These are phyloP conservation scores for Pristionchus maxplancki DNA, from an alignment of 2,888 invertebrate genomes.

Conservation along the genomic window DNA sequence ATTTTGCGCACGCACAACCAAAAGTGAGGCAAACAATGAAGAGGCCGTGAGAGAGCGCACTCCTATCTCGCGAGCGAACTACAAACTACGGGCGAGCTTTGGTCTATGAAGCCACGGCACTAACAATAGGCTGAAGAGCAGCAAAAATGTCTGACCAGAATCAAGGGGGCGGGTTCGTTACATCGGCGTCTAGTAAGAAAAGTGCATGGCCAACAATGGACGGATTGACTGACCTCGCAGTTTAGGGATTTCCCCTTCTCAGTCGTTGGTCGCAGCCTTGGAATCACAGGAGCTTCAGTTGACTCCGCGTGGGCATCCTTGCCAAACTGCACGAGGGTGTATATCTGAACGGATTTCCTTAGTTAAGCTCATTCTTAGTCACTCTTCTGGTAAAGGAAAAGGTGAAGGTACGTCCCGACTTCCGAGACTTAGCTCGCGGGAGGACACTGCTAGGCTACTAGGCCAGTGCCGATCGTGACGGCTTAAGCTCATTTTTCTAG, in stretches of 20 bases:
- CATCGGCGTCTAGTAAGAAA: too few relatives aligned
- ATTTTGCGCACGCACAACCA: not conserved
- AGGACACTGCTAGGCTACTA: too few relatives aligned
- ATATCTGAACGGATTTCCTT: not conserved
- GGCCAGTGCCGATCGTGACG: too few relatives aligned
- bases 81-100: not conserved
- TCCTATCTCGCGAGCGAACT: not conserved
- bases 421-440: too few relatives aligned
- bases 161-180: too few relatives aligned
- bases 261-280: not conserved
- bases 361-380: too few relatives aligned
- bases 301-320: not conserved
- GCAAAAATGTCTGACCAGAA: too few relatives aligned
- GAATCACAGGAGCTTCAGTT: not conserved
- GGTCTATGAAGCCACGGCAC: not conserved
- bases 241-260: not conserved
- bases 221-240: not conserved
- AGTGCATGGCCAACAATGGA: too few relatives aligned
- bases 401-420: too few relatives aligned
- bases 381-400: too few relatives aligned
- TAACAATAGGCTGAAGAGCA: too few relatives aligned
- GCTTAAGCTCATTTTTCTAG: too few relatives aligned
- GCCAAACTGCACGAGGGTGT: not conserved
- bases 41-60: not conserved
- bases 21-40: not conserved